Evolutionary conservation across 1,140 invertebrate species (phyloP).

Genomic region (Spodoptera frugiperda): DNA sequence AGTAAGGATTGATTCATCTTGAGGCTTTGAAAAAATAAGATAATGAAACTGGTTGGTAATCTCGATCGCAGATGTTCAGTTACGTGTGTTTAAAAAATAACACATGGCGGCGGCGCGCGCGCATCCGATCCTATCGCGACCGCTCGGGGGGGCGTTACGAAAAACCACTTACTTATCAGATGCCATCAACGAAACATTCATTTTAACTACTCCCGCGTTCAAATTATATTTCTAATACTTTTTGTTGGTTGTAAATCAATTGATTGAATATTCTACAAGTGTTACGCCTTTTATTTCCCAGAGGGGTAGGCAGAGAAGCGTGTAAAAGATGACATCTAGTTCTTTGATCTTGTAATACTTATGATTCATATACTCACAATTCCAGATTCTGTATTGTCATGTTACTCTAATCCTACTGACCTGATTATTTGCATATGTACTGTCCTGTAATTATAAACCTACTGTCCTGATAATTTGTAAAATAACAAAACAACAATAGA

Average conservation of each 20-base stretch:
- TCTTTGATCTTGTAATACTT: too few relatives aligned
- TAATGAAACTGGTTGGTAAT: conserved; percentile 58
- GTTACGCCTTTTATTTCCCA: background rate
- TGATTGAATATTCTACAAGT: conserved; percentile 35
- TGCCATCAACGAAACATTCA: conserved; percentile 74
- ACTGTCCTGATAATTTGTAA: too few relatives aligned
- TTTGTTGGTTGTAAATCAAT: conserved; percentile 25
- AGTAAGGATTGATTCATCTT: conserved; percentile 57
- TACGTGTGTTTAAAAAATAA: conserved; percentile 55
- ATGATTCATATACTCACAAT: too few relatives aligned
- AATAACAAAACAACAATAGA: too few relatives aligned
- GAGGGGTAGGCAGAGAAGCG: too few relatives aligned
- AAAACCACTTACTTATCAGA: conserved; percentile 81
- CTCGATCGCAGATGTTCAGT: conserved; percentile 66
- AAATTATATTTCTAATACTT: conserved; percentile 61
- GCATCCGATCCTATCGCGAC: conserved; percentile 72
- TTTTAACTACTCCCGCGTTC: conserved; percentile 72
- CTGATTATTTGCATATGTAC: too few relatives aligned
- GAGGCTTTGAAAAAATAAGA: conserved; percentile 47
- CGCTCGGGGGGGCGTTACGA: conserved; percentile 78
- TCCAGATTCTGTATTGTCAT: too few relatives aligned
- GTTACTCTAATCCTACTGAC: too few relatives aligned
- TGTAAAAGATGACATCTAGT: too few relatives aligned
- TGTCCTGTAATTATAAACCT: too few relatives aligned
- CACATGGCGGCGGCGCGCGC: conserved; percentile 67